Percentiles rank a stretch among this genome's conserved stretches.
Evolutionary conservation across 2,797 vertebrate species (phyloP).

Genomic region (Cirrhinus molitorella): DNA sequence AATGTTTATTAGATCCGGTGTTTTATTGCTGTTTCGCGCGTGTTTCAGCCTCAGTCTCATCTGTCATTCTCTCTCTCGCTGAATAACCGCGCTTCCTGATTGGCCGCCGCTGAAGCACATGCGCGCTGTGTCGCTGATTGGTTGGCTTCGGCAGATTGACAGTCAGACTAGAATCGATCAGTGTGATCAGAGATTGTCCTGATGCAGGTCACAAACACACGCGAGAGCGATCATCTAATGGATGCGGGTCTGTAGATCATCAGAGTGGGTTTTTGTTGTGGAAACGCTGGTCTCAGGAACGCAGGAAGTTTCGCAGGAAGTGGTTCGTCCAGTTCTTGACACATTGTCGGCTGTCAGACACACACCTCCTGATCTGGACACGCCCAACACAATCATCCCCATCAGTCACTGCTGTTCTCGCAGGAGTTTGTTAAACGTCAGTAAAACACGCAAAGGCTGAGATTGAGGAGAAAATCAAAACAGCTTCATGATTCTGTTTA

Average conservation of each 20-base stretch:
- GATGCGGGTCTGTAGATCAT: not conserved
- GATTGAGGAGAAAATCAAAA: not conserved
- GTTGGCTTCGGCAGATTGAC: not conserved
- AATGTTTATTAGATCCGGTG: not conserved
- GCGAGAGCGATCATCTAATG: too few relatives aligned
- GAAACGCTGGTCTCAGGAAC: not conserved
- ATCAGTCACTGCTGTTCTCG: not conserved
- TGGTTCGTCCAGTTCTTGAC: slow-evolving; percentile 19
- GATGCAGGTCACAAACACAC: not conserved
- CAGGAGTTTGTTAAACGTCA: not conserved
- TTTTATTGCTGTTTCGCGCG: not conserved
- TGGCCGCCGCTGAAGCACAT: not conserved
- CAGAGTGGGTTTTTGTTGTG: not conserved
- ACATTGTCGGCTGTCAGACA: not conserved
- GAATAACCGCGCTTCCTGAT: not conserved
- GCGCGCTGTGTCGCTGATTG: not conserved
- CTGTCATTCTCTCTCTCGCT: not conserved
- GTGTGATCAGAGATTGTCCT: too few relatives aligned
- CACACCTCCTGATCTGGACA: not conserved
- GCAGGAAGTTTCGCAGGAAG: not conserved
- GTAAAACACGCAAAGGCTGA: not conserved
- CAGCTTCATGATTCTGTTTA: not conserved
- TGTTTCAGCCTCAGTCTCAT: too few relatives aligned
- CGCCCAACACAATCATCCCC: not conserved
- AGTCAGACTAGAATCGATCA: not conserved